Base-by-base conservation (phyloP, 2,888 invertebrate species). In the Campoplex nolae region DNA sequence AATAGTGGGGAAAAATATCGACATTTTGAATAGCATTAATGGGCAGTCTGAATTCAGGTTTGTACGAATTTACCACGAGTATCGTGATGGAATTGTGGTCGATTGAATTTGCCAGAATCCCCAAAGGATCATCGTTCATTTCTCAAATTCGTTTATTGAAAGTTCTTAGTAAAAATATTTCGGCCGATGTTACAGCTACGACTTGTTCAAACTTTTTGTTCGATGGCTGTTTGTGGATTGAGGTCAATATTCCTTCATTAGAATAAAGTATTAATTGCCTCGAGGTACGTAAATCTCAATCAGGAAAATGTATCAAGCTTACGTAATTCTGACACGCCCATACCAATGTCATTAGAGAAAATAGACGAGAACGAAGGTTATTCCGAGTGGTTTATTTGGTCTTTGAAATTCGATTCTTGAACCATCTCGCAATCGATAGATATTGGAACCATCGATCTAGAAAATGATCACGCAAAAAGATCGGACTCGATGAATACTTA, bases 211-310 rank as follows among this genome's bases (percentile, higher is more conserved):
- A 13, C 62, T 62, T 32, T 32, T 32, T 16, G 16, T 13, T 32
- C 62, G 16, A 6, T 62, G 32, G 62, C 62, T 62, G 32, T 62
- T 32, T 7, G 6, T 32, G 32, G 32, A 62, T 62, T 32, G 3
- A 32, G 32, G 56, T 56, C 35, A 56, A 18, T 38, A 45, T 74
- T n/a, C 18, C 35, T 56, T 74, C n/a, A 54, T 75, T 45, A 18
- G 28, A 62, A 75, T 75, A 62, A 56, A 56, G 3, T 54, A 54
- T 75, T 62, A 62, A 75, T 75, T 45, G 75, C 75, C 75, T 38
- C 42, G 45, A 75, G 75, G 45, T 35, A 62, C 23, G 28, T 62
- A n/a, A 16, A 28, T 23, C 6, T 75, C 58, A 35, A 75, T 75
- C 45, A 62, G 4, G 7, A 62, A 62, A 62, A 62, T 62, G 62